Base-by-base conservation (phyloP, 2,797 vertebrate species). In the Pipistrellus nathusii region DNA sequence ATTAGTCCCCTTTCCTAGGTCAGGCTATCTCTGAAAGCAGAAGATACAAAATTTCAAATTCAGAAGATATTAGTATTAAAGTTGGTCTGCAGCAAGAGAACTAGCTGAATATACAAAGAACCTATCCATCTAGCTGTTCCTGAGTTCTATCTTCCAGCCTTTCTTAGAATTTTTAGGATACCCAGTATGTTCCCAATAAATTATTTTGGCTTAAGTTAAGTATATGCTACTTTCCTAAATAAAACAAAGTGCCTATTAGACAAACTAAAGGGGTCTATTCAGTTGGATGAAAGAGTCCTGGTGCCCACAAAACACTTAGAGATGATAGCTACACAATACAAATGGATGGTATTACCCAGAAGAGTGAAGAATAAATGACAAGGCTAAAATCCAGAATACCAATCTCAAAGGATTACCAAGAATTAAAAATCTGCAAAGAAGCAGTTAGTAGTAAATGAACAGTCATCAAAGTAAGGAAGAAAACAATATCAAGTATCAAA, bases 331-430 rank as follows among this genome's bases (percentile, higher is more conserved):
- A 83, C 68, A 41, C 51, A 90, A 94, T 10, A 75, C 48, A 90
- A 86, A 75, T 41, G 27, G 30, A 82, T 46, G 11, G 41, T 17
- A 73, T 64, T 68, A 91, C 5, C 44, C 48, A 62, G 23, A 93
- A 85, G 18, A 94, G 44, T 71, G 51, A 85, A 68, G 55, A 73
- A 15, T 84, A 32, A 81, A 87, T 27, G 51, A 17, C 53, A 77
- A 86, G 11, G 48, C 25, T 82, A 92, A 95, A 90, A 80, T 48
- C 27, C 21, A 89, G n/a, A 91, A 62, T 86, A 85, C 27, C 72
- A 85, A 91, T 88, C 85, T 48, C 27, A 93, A 72, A 27, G 17
- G 6, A 75, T 48, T 73, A 48, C 48, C 38, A 91, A 83, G 23
- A 91, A 68, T 59, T 59, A 77, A 76, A 23, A 73, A 14, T 85